phyloP scores from a whole-genome alignment of 2,797 vertebrate species.

The Lagothrix lagotricha region DNA sequence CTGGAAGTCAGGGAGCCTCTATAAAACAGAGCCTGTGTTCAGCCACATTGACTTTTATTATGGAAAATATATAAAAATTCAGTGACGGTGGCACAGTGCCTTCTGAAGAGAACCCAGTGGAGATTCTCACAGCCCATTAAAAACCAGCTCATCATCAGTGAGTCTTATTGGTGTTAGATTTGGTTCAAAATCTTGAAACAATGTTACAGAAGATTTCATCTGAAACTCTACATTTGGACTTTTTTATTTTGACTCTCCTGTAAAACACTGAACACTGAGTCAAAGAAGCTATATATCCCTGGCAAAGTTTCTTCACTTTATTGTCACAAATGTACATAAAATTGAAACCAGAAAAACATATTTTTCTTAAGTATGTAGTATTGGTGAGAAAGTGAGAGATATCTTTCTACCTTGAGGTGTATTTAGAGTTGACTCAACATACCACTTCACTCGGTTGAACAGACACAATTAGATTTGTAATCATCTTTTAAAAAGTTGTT shows the following conservation, averaged over 20 bases:
- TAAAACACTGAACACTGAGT: neutral
- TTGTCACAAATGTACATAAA: neutral
- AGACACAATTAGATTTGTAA: constrained; percentile 11
- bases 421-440: constrained; percentile 2
- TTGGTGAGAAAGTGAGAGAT: neutral
- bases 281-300: neutral
- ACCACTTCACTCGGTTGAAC: neutral
- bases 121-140: neutral
- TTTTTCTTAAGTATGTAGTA: neutral
- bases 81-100: neutral
- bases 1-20: neutral
- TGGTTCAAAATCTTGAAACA: neutral
- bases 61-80: neutral
- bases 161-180: neutral
- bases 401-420: neutral
- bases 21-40: neutral
- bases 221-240: neutral
- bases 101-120: neutral
- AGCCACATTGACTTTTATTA: neutral
- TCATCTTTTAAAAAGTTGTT: neutral
- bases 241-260: neutral
- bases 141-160: neutral
- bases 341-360: neutral
- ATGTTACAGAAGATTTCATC: neutral
- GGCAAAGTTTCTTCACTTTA: neutral